Evolutionary conservation across 2,888 invertebrate genomes (phyloP).

Genomic region (Cheilosia soror): DNA sequence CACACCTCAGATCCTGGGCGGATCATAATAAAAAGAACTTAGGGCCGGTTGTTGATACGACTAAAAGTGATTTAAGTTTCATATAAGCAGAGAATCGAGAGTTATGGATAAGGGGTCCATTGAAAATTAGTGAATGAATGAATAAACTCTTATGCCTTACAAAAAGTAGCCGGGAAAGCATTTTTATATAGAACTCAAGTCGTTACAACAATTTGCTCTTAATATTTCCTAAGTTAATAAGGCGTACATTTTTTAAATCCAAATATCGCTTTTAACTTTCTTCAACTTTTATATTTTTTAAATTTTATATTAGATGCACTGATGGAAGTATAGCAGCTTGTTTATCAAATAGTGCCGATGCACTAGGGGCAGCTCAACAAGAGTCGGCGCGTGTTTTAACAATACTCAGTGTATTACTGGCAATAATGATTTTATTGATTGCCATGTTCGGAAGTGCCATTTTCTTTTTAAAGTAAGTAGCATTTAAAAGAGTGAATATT

Average conservation of each 20-base stretch:
- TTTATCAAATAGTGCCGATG: slow-evolving; percentile 82
- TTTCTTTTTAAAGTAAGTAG: slow-evolving; percentile 84
- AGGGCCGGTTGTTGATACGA: too few species aligned
- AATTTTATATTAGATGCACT: slow-evolving; percentile 78
- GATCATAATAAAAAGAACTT: too few species aligned
- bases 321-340: slow-evolving; percentile 81
- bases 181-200: too few species aligned
- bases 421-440: slow-evolving; percentile 79
- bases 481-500: not conserved
- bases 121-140: not conserved
- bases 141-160: not conserved
- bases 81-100: too few species aligned
- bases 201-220: too few species aligned
- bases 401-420: slow-evolving; percentile 80
- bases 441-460: slow-evolving; percentile 81
- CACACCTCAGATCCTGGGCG: too few species aligned
- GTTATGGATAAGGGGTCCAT: too few species aligned
- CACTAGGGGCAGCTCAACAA: slow-evolving; percentile 79
- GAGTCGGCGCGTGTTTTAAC: slow-evolving; percentile 80
- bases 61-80: too few species aligned
- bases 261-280: not conserved
- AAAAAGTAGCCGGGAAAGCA: too few species aligned
- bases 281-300: not conserved
- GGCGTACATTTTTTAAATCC: too few species aligned
- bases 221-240: too few species aligned